Percentiles rank a stretch among this genome's conserved stretches.
Conservation (phyloP, 2,888 invertebrate genomes). For the Ectemnius lituratus region DNA sequence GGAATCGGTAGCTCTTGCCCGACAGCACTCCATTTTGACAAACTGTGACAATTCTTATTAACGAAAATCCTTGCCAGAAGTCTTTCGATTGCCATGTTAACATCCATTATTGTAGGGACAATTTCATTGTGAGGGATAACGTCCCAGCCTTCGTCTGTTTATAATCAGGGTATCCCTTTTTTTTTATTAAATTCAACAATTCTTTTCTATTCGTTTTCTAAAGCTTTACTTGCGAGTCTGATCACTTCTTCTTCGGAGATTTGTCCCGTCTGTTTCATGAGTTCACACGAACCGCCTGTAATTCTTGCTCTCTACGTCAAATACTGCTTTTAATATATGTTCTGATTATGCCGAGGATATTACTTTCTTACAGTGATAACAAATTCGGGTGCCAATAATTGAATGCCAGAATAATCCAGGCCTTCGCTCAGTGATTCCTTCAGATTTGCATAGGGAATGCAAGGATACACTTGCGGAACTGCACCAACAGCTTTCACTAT, state of each 20-base stretch:
- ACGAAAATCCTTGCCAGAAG: constrained; percentile 79
- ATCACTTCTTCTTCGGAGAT: too few relatives aligned
- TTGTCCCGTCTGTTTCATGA: too few relatives aligned
- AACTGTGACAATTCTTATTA: constrained; percentile 74
- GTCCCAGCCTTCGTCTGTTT: constrained; percentile 69
- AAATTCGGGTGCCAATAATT: constrained; percentile 40
- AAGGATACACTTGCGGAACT: constrained; percentile 81
- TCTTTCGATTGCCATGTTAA: constrained; percentile 82
- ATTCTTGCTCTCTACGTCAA: too few relatives aligned
- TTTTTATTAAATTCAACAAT: too few relatives aligned
- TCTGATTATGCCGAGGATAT: too few relatives aligned
- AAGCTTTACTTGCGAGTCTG: too few relatives aligned
- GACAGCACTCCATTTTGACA: constrained; percentile 65
- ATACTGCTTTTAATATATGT: too few relatives aligned
- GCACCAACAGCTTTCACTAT: constrained; percentile 81
- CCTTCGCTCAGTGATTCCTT: constrained; percentile 69
- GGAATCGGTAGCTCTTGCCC: constrained; percentile 77
- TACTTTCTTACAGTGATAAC: constrained; percentile 29
- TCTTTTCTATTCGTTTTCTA: too few relatives aligned
- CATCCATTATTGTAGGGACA: constrained; percentile 81
- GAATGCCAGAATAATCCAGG: constrained; percentile 79
- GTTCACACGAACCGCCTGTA: too few relatives aligned
- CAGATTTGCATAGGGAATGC: constrained; percentile 77
- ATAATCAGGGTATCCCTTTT: too few relatives aligned
- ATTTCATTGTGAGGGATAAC: constrained; percentile 75